Conservation (phyloP, 1,140 invertebrate genomes). For the Thaumatotibia leucotreta region DNA sequence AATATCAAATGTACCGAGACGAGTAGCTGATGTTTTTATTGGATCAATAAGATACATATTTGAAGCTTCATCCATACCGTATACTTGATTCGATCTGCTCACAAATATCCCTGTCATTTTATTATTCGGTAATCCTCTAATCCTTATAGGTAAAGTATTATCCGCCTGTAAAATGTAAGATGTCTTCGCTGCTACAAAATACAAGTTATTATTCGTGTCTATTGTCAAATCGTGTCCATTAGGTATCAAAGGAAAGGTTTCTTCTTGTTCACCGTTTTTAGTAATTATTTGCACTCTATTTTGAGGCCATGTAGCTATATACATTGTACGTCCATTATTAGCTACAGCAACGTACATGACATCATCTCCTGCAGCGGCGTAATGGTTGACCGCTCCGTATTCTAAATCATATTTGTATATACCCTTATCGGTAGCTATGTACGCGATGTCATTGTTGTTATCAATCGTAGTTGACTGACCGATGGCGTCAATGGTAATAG, state of each 20-base stretch:
- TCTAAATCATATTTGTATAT: conserved; percentile 65
- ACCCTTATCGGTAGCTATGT: conserved; percentile 66
- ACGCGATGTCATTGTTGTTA: conserved; percentile 67
- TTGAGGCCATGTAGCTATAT: conserved; percentile 65
- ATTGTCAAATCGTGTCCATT: conserved; percentile 61
- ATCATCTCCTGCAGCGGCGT: conserved; percentile 56
- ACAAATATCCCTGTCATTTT: conserved; percentile 61
- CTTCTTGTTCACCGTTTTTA: conserved; percentile 50
- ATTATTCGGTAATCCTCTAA: conserved; percentile 53
- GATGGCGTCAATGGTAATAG: conserved; percentile 53
- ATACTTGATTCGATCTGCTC: conserved; percentile 53
- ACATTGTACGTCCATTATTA: conserved; percentile 50
- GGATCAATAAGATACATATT: conserved; percentile 53
- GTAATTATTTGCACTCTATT: conserved; percentile 60
- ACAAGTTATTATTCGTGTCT: conserved; percentile 60
- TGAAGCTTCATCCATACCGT: conserved; percentile 63
- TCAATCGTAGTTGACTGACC: conserved; percentile 61
- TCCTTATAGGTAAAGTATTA: conserved; percentile 50
- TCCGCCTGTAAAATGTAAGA: conserved; percentile 54
- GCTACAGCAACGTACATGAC: conserved; percentile 61
- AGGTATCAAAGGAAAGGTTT: conserved; percentile 47
- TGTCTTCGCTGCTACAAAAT: conserved; percentile 60
- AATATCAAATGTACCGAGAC: conserved; percentile 50
- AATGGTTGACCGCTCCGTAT: conserved; percentile 46
- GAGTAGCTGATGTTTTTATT: conserved; percentile 44